phyloP scores from a whole-genome alignment of 2,888 invertebrate species.

The Drosophila sordidapex region DNA sequence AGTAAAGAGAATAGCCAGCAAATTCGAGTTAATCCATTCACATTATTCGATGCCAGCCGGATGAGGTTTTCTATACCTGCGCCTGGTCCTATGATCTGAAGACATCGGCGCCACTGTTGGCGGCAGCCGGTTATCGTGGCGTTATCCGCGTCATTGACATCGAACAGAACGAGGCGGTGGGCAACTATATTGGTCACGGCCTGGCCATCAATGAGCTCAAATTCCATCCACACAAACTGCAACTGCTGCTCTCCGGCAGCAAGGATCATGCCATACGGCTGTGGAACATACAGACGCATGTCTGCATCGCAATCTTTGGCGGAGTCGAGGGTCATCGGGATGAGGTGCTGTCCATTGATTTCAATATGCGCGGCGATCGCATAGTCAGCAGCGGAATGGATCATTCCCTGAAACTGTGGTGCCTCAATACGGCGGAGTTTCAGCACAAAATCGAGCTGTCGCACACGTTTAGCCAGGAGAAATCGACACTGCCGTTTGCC shows the following conservation, averaged over 20 bases:
- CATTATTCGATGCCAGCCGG: conserved; percentile 86
- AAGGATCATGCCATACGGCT: conserved; percentile 95
- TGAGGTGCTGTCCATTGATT: conserved; percentile 95
- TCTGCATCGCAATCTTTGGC: conserved; percentile 97
- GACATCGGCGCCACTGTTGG: conserved; percentile 91
- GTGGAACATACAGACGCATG: conserved; percentile 97
- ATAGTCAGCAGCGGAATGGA: conserved; percentile 99
- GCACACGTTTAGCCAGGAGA: conserved; percentile 91
- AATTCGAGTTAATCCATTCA: background rate
- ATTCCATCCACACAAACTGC: conserved; percentile 96
- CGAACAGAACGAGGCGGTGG: conserved; percentile 92
- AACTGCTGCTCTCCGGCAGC: conserved; percentile 91
- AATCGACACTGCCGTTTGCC: conserved; percentile 93
- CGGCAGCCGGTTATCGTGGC: conserved; percentile 96
- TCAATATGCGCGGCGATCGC: conserved; percentile 91
- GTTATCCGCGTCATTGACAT: conserved; percentile 96
- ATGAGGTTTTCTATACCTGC: conserved; percentile 98
- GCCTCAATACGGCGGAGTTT: conserved; percentile 93
- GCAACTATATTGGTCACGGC: conserved; percentile 95
- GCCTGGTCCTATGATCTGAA: conserved; percentile 97
- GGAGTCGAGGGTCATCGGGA: conserved; percentile 98
- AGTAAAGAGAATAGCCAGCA: conserved; percentile 44
- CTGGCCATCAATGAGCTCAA: conserved; percentile 96
- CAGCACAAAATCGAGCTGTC: conserved; percentile 93
- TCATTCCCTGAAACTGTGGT: conserved; percentile 98